These are phyloP conservation scores for Drosophila nigritarsus DNA, from an alignment of 2,888 invertebrate genomes.

Conservation along the genomic window DNA sequence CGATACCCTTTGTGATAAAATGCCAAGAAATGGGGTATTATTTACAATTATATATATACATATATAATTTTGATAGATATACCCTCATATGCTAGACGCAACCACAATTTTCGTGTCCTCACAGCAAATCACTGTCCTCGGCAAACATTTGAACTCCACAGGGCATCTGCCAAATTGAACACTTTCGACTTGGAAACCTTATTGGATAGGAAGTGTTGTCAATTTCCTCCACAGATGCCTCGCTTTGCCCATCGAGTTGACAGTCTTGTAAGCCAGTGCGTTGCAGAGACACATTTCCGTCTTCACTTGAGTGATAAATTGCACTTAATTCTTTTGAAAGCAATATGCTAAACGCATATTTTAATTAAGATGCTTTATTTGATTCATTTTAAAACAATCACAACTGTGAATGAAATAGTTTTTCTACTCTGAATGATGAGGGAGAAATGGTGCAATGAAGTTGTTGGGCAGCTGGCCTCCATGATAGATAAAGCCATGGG, in stretches of 20 bases:
- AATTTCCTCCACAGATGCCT: constrained; percentile 56
- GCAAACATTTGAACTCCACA: background rate
- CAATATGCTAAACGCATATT: constrained; percentile 12
- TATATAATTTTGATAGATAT: background rate
- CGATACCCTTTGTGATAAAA: constrained; percentile 13
- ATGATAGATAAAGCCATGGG: background rate
- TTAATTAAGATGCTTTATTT: background rate
- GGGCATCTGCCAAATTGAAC: background rate
- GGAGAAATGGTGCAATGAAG: background rate
- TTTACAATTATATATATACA: background rate
- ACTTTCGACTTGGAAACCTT: background rate
- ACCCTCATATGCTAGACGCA: background rate
- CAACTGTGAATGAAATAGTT: background rate
- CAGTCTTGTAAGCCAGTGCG: constrained; percentile 28
- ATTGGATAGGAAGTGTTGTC: constrained; percentile 34
- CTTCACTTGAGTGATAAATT: constrained; percentile 58
- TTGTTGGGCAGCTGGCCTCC: background rate
- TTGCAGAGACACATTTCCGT: constrained; percentile 59
- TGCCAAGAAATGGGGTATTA: too few species aligned
- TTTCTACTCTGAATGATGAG: background rate
- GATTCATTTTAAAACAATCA: background rate
- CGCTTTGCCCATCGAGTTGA: background rate
- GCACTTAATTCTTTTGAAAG: constrained; percentile 49
- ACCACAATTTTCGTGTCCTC: background rate
- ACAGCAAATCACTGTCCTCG: background rate